Percentiles rank a stretch among this genome's conserved stretches.
These are phyloP conservation scores for Coluber constrictor DNA, from an alignment of 2,797 vertebrate species.

Conservation along the genomic window DNA sequence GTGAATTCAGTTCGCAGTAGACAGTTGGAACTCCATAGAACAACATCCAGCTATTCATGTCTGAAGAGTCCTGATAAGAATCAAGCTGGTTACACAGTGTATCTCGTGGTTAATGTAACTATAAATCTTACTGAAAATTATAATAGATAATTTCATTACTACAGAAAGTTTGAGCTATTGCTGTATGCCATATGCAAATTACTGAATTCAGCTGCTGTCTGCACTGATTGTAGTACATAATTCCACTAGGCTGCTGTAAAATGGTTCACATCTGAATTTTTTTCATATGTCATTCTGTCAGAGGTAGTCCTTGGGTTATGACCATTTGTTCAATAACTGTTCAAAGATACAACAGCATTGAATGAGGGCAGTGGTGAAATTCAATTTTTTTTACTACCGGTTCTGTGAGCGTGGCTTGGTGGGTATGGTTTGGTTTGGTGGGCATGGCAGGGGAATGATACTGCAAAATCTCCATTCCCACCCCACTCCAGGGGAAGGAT, in stretches of 20 bases:
- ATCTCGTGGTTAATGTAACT: neutral
- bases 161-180: neutral
- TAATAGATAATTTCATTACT: neutral
- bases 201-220: neutral
- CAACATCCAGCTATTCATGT: neutral
- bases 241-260: neutral
- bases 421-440: no score
- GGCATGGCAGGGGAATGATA: no score
- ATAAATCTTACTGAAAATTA: neutral
- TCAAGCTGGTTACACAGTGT: neutral
- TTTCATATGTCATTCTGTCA: slow-evolving; percentile 31
- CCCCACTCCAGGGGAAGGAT: no score
- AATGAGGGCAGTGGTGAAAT: no score
- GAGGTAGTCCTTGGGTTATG: neutral
- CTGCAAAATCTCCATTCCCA: no score
- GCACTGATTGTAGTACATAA: neutral
- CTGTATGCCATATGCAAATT: neutral
- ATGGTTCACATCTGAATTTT: slow-evolving; percentile 26
- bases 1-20: neutral
- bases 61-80: neutral
- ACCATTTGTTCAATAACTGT: neutral
- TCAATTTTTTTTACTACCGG: no score
- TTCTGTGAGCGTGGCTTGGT: no score
- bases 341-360: neutral
- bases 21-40: neutral